Percentiles rank a stretch among this genome's conserved stretches.
Evolutionary conservation across 2,888 invertebrate species (phyloP).

Genomic region (Meiosimyza decipiens): DNA sequence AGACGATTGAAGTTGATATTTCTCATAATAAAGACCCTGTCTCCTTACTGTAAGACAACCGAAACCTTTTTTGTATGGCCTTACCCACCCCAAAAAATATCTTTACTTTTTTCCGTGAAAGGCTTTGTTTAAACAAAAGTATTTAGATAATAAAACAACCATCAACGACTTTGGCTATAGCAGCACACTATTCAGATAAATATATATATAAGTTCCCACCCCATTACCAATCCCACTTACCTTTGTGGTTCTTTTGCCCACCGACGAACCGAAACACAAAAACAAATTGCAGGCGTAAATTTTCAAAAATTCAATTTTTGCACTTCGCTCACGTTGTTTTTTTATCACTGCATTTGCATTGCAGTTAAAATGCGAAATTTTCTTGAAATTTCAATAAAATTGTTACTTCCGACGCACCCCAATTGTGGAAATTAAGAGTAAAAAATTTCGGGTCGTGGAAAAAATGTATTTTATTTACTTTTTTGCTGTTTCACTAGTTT

Average conservation of each 20-base stretch:
- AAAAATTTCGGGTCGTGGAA: background rate
- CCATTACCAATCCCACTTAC: slow-evolving; percentile 47
- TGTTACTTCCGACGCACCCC: background rate
- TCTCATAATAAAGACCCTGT: too few relatives aligned
- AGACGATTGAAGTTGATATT: too few relatives aligned
- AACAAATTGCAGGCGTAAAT: slow-evolving; percentile 64
- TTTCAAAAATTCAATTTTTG: slow-evolving; percentile 65
- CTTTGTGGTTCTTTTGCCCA: slow-evolving; percentile 67
- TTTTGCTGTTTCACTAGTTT: slow-evolving; percentile 12
- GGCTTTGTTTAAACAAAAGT: background rate
- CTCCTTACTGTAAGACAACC: background rate
- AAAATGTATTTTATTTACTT: background rate
- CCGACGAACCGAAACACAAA: slow-evolving; percentile 66
- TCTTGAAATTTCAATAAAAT: slow-evolving; percentile 6
- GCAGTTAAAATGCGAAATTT: background rate
- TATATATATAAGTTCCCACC: background rate
- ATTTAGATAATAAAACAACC: background rate
- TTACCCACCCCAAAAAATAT: too few relatives aligned
- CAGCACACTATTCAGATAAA: background rate
- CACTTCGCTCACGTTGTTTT: slow-evolving; percentile 49
- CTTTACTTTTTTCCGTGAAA: too few relatives aligned
- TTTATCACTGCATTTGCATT: slow-evolving; percentile 38
- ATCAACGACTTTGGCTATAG: background rate
- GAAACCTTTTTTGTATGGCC: background rate
- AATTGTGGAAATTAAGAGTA: background rate